Evolutionary conservation across 2,113 vertebrate genomes (phyloP).

Genomic region (Ammodramus savannarum): DNA sequence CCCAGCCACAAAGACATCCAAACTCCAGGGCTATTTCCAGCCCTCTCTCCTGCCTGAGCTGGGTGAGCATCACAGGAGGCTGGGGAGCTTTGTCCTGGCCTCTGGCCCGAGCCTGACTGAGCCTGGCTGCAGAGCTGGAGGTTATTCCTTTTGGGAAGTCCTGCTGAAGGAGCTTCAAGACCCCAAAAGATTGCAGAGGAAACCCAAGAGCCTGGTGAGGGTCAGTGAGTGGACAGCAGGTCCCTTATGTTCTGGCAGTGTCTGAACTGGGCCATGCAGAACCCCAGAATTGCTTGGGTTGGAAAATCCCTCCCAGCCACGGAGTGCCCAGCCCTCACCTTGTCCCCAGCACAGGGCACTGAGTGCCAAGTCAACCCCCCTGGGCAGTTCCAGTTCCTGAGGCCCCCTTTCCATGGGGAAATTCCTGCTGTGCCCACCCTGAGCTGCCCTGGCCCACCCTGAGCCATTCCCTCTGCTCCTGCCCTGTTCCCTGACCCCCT

Average conservation of each 20-base stretch:
- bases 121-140: not conserved
- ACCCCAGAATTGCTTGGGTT: not conserved
- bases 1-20: not conserved
- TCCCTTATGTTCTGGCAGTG: not conserved
- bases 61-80: not conserved
- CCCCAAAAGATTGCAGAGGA: not conserved
- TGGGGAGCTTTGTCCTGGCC: not conserved
- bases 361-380: not conserved
- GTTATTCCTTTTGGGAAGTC: not conserved
- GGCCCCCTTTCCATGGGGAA: rapidly evolving
- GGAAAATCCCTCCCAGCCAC: not conserved
- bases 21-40: not conserved
- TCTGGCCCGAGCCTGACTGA: not conserved
- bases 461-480: not conserved
- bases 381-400: not conserved
- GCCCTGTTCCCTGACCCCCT: not conserved
- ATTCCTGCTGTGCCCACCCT: rapidly evolving
- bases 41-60: not conserved
- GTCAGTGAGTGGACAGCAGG: not conserved
- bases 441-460: not conserved
- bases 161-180: not conserved
- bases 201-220: not conserved
- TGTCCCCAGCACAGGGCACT: not conserved
- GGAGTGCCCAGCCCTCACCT: not conserved
- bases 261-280: not conserved